Conservation (phyloP, 2,113 vertebrate genomes). For the Cnemophilus loriae region DNA sequence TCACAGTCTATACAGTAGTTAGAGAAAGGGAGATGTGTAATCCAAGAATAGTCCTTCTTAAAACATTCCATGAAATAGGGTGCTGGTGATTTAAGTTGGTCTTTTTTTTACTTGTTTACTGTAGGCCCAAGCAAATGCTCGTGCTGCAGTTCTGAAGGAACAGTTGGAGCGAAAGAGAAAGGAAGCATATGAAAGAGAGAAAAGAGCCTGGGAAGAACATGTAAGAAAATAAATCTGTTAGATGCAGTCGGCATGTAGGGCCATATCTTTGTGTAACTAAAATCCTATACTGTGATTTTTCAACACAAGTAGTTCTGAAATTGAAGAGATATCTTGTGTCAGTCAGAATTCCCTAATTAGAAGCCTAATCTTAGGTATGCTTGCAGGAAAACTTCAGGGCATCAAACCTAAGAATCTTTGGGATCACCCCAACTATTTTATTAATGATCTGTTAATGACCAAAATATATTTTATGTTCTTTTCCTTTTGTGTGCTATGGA, state of each 20-base stretch:
- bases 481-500: not conserved
- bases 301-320: not conserved
- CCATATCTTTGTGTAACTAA: not conserved
- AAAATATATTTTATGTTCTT: not conserved
- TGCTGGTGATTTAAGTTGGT: not conserved
- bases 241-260: fast-evolving
- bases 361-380: not conserved
- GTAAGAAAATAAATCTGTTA: conserved; percentile 73
- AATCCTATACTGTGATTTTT: not conserved
- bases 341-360: not conserved
- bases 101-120: not conserved
- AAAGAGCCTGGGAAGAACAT: conserved; percentile 92
- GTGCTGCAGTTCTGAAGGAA: conserved; percentile 89
- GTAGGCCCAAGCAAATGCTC: conserved; percentile 86
- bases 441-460: not conserved
- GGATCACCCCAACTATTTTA: not conserved
- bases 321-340: not conserved
- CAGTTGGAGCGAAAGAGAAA: conserved; percentile 90
- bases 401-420: not conserved
- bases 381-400: not conserved
- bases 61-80: not conserved
- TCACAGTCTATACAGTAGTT: not conserved
- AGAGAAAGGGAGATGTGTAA: not conserved
- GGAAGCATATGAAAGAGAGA: conserved; percentile 90
- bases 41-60: not conserved